phyloP scores from a whole-genome alignment of 2,113 vertebrate species.

The Charina bottae region DNA sequence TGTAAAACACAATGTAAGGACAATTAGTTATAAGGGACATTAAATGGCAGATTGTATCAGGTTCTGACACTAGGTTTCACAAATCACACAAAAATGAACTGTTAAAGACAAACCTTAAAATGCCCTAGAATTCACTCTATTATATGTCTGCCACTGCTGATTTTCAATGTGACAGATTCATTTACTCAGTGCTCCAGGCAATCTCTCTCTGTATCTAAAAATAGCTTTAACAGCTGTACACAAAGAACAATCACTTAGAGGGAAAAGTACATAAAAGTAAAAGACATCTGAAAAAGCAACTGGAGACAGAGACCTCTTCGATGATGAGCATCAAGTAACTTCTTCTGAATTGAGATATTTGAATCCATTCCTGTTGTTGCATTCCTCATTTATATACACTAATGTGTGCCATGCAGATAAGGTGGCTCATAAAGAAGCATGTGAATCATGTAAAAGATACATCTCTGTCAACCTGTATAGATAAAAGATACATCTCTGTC shows the following conservation, averaged over 20 bases:
- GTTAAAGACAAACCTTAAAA: conserved; percentile 41
- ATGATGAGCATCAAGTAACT: conserved; percentile 33
- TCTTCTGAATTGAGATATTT: conserved; percentile 58
- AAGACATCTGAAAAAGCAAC: conserved; percentile 58
- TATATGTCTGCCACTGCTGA: conserved; percentile 69
- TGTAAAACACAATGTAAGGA: background rate
- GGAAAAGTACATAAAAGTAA: conserved; percentile 56
- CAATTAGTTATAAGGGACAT: background rate
- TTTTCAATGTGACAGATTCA: conserved; percentile 69
- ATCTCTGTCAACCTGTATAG: too few relatives aligned
- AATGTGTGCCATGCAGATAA: background rate
- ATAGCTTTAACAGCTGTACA: conserved; percentile 65
- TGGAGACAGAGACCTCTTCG: conserved; percentile 52
- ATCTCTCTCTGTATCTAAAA: conserved; percentile 69
- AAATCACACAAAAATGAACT: conserved; percentile 58
- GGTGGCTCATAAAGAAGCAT: background rate
- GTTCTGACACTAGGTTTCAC: conserved; percentile 47
- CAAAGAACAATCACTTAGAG: conserved; percentile 52
- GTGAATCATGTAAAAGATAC: background rate
- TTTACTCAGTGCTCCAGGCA: conserved; percentile 71
- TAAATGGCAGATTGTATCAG: conserved; percentile 36
- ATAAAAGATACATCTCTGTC: background rate
- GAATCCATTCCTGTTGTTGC: background rate
- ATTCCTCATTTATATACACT: background rate
- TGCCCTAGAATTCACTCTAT: conserved; percentile 64